Base-by-base conservation (phyloP, 1,140 invertebrate species). In the Trichonephila inaurata region DNA sequence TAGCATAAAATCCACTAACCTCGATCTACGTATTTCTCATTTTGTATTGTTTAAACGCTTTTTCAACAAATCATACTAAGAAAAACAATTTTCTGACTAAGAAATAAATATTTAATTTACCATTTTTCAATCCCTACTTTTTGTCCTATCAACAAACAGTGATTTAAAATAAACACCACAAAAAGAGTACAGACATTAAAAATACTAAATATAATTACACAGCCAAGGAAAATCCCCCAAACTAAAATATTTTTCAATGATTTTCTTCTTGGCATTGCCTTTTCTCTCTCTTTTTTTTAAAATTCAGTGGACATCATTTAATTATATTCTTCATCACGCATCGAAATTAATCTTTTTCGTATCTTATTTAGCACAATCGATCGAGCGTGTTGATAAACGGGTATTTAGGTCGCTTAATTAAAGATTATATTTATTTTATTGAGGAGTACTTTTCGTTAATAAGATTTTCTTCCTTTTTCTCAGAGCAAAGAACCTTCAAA, bases 391-490 rank as follows among this genome's bases (percentile, higher is more conserved):
- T 33, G 28, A 33, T 33, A 33, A 18, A 18, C 7, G 18, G 0
- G 33, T 14, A 77, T 77, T 77, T 40, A 77, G 28, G 33, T 77
- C 72, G 33, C 18, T 77, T 77, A 77, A 77, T 77, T 77, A 69
- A 4, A 69, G n/a, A 69, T 69, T 69, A 77, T 77, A 77, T 77
- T 77, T 33, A 6, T 33, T 77, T 77, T 77, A 77, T 77, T 16
- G 33, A 6, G 7, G 6, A 40, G 33, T 18, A 6, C 1, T 18
- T 28, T 77, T 14, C 28, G 12, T 40, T 33, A 77, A 77, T 18
- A 2, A 2, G 14, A 18, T 16, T 77, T 77, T 19, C 0, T 14
- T 18, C 33, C 28, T 77, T 77, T 77, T 77, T 28, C 16, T 33
- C 18, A 18, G 28, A 18, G 33, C 12, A n/a, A 24, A 69, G 24